Conservation (phyloP, 2,113 vertebrate genomes). For the Mastomys natalensis region DNA sequence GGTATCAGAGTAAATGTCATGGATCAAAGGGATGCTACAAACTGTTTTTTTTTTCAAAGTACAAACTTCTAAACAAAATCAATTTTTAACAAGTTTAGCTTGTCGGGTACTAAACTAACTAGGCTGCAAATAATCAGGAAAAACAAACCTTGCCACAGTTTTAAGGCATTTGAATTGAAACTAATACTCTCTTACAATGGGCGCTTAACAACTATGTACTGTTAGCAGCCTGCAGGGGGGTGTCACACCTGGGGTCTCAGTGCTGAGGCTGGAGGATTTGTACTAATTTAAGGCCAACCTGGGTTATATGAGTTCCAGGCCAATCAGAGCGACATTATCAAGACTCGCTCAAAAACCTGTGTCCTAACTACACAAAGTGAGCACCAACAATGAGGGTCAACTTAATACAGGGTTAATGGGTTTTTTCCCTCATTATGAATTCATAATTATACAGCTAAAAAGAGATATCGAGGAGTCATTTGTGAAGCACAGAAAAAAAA, state of each 20-base stretch:
- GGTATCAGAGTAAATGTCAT: neutral
- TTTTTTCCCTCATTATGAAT: neutral
- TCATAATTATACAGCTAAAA: neutral
- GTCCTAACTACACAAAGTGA: neutral
- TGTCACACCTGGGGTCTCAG: neutral
- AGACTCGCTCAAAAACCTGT: neutral
- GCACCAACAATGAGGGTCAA: neutral
- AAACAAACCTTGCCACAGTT: neutral
- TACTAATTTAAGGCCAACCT: neutral
- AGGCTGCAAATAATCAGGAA: neutral
- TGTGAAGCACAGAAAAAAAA: neutral
- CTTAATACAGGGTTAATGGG: neutral
- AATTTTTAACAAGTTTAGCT: neutral
- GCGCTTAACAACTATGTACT: neutral
- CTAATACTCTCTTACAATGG: neutral
- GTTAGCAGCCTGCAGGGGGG: too few species aligned
- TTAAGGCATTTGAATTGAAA: constrained; percentile 28
- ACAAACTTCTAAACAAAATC: constrained; percentile 25
- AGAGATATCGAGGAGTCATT: neutral
- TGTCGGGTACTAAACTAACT: neutral
- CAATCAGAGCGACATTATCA: neutral
- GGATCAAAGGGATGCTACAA: neutral
- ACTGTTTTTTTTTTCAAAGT: constrained; percentile 9
- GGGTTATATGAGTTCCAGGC: neutral
- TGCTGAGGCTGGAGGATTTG: too few species aligned